Percentiles rank a stretch among this genome's conserved stretches.
Evolutionary conservation across 2,888 invertebrate species (phyloP).

Genomic region (Phlogophora meticulosa): DNA sequence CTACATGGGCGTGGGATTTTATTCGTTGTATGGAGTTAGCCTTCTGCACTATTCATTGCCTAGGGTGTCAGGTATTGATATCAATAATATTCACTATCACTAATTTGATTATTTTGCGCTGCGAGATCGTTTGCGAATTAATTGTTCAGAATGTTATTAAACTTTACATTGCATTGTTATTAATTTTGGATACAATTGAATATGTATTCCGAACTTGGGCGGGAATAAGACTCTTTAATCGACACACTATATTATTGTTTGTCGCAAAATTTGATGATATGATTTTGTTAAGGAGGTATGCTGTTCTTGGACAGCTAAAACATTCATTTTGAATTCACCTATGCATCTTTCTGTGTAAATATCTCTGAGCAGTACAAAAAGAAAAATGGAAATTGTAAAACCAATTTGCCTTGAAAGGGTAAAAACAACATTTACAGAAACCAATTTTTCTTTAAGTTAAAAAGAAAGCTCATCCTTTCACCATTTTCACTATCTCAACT

Average conservation of each 20-base stretch:
- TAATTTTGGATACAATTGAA: too few species aligned
- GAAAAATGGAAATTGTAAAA: neutral
- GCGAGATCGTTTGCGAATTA: conserved; percentile 4
- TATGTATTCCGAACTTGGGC: too few species aligned
- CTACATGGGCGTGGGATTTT: too few species aligned
- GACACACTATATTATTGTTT: too few species aligned
- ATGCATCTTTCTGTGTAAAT: too few species aligned
- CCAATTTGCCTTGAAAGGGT: neutral
- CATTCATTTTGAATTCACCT: too few species aligned
- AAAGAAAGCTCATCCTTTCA: neutral
- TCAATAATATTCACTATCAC: conserved; percentile 34
- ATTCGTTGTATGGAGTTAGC: neutral
- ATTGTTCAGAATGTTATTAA: conserved; percentile 6
- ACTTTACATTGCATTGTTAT: neutral
- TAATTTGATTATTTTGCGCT: conserved; percentile 30
- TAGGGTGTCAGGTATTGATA: neutral
- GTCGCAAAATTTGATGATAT: too few species aligned
- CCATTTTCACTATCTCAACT: conserved; percentile 11
- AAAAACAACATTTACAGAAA: neutral
- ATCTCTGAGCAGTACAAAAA: too few species aligned
- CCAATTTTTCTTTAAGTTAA: neutral
- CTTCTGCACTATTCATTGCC: conserved; percentile 2
- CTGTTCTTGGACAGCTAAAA: too few species aligned
- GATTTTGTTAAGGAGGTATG: too few species aligned
- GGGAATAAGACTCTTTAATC: too few species aligned